These are phyloP conservation scores for Aptenodytes patagonicus DNA, from an alignment of 2,113 vertebrate genomes.

Conservation along the genomic window DNA sequence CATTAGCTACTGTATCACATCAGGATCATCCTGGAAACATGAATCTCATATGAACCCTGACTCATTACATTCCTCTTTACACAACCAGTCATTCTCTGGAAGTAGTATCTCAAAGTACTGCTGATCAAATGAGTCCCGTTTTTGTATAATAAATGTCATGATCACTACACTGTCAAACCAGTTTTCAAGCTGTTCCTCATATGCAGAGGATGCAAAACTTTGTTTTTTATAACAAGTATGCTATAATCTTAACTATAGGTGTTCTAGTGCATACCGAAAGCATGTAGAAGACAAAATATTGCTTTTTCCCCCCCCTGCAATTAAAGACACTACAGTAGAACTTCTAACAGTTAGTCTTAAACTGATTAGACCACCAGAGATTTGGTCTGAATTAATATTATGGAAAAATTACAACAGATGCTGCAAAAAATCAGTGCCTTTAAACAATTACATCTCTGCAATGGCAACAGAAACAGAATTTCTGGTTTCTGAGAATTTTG, in stretches of 20 bases:
- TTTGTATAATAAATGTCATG: neutral
- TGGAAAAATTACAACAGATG: neutral
- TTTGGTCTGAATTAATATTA: neutral
- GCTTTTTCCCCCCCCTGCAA: fast-evolving
- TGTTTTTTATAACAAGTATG: neutral
- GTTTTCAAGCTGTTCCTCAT: neutral
- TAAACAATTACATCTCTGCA: neutral
- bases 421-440: neutral
- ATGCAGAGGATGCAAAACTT: neutral
- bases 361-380: neutral
- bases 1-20: neutral
- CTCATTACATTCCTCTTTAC: neutral
- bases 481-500: neutral
- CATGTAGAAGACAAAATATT: neutral
- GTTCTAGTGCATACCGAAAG: neutral
- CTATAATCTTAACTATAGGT: neutral
- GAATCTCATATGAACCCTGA: neutral
- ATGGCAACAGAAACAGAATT: neutral
- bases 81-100: neutral
- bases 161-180: neutral
- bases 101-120: neutral
- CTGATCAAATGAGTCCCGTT: neutral
- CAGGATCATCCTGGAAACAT: neutral
- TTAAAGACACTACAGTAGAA: neutral
- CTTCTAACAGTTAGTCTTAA: neutral